phyloP scores from a whole-genome alignment of 2,797 vertebrate species.

The Syncerus caffer region DNA sequence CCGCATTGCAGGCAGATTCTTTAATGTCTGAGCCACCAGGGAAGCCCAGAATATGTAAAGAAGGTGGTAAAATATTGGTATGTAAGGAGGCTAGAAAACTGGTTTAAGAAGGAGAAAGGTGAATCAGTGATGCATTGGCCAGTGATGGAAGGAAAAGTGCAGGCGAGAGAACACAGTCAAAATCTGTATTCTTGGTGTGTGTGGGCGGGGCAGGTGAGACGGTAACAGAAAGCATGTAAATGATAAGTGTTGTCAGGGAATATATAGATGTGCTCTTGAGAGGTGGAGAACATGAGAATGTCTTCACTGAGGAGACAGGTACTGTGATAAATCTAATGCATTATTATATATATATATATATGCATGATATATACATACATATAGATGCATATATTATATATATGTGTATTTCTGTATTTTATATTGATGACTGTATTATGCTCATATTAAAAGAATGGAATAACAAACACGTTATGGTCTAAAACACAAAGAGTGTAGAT shows the following conservation, averaged over 20 bases:
- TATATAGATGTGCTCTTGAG: neutral
- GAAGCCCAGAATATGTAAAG: neutral
- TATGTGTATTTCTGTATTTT: neutral
- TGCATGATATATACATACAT: neutral
- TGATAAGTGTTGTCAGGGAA: neutral
- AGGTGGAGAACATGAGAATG: neutral
- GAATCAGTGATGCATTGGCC: neutral
- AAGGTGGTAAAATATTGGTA: neutral
- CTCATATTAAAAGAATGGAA: neutral
- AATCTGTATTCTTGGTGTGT: neutral
- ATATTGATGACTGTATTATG: neutral
- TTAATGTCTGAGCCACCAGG: neutral
- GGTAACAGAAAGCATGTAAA: neutral
- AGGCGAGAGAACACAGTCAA: neutral
- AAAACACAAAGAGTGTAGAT: neutral
- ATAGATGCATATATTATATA: neutral
- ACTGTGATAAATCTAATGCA: neutral
- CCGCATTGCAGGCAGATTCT: neutral
- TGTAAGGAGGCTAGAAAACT: neutral
- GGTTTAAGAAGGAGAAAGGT: neutral
- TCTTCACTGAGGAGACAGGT: neutral
- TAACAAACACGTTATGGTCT: neutral
- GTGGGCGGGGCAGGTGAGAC: fast-evolving
- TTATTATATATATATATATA: neutral
- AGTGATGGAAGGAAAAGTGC: neutral